Evolutionary conservation across 2,888 invertebrate genomes (phyloP).

Genomic region (Geophilus truncorum): DNA sequence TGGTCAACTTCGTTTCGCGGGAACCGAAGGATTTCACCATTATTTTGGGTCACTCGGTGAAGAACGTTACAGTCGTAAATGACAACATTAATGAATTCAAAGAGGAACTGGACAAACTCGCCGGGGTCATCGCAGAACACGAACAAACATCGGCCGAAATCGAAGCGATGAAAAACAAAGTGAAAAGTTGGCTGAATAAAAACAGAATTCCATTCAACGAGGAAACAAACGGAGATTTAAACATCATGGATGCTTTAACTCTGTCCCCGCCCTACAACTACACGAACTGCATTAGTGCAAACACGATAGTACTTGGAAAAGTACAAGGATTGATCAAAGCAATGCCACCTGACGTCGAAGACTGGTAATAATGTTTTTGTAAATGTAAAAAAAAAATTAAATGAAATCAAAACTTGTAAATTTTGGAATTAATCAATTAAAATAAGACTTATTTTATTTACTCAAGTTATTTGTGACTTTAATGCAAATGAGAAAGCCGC

Average conservation of each 20-base stretch:
- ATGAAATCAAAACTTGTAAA: too few species aligned
- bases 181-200: slow-evolving; percentile 46
- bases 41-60: slow-evolving; percentile 13
- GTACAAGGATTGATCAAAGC: slow-evolving; percentile 47
- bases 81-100: not conserved
- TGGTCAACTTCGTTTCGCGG: not conserved
- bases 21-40: not conserved
- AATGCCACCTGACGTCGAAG: slow-evolving; percentile 45
- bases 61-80: not conserved
- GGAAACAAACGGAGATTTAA: slow-evolving; percentile 29
- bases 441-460: not conserved
- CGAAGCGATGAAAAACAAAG: slow-evolving; percentile 40
- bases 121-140: not conserved
- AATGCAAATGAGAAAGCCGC: not conserved
- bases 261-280: slow-evolving; percentile 46
- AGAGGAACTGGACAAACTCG: not conserved
- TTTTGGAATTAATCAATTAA: not conserved
- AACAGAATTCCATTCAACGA: slow-evolving; percentile 46
- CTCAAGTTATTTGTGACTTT: not conserved
- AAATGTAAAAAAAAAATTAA: too few species aligned
- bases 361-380: too few species aligned
- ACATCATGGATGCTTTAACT: slow-evolving; percentile 41
- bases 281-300: slow-evolving; percentile 47
- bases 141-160: slow-evolving; percentile 41
- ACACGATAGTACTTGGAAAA: slow-evolving; percentile 48